These are phyloP conservation scores for Amyelois transitella DNA, from an alignment of 1,140 invertebrate species.

Conservation along the genomic window DNA sequence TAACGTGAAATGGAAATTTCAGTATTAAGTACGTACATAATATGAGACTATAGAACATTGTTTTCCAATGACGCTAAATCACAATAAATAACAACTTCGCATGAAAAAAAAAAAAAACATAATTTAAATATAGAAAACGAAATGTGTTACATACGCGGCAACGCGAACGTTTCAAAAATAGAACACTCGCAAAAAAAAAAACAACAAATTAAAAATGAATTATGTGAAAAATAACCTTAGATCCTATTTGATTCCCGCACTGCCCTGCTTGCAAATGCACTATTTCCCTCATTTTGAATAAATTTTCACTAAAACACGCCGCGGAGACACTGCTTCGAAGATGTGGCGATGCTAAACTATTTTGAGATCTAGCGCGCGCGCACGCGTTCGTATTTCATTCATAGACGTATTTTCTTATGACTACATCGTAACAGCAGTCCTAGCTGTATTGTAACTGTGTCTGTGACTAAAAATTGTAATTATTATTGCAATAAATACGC, in stretches of 20 bases:
- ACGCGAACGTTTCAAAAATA: constrained; percentile 23
- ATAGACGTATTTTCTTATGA: background rate
- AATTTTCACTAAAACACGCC: constrained; percentile 9
- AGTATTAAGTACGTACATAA: too few relatives aligned
- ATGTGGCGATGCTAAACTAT: constrained; percentile 24
- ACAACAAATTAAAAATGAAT: constrained; percentile 7
- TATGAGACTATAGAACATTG: too few relatives aligned
- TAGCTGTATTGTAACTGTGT: background rate
- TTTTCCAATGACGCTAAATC: too few relatives aligned
- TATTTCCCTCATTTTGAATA: constrained; percentile 90
- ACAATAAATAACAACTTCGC: background rate
- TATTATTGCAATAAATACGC: too few relatives aligned
- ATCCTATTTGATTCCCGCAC: constrained; percentile 96
- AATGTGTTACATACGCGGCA: background rate
- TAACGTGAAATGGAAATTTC: too few relatives aligned
- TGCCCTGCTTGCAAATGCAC: constrained; percentile 95
- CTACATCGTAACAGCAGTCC: too few relatives aligned
- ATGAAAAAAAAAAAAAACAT: background rate
- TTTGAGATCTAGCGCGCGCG: constrained; percentile 16
- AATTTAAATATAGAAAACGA: background rate
- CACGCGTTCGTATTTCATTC: background rate
- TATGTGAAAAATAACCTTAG: constrained; percentile 81
- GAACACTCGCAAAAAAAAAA: constrained; percentile 6
- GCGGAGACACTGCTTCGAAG: background rate
- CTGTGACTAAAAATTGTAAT: too few relatives aligned